Conservation (phyloP, 2,797 vertebrate species). For the Galagoides demidoff region DNA sequence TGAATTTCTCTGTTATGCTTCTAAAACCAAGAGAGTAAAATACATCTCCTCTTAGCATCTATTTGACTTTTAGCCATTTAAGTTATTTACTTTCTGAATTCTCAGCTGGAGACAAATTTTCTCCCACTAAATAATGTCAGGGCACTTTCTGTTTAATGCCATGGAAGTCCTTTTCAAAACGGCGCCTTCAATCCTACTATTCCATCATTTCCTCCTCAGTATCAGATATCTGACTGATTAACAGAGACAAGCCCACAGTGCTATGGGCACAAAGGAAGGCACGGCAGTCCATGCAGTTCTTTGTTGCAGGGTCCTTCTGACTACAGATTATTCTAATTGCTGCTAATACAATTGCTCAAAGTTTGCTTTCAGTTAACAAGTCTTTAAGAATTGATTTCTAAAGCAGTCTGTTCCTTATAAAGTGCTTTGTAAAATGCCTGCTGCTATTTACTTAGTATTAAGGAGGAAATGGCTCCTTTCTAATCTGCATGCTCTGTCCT, state of each 20-base stretch:
- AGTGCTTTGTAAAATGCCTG: slow-evolving; percentile 35
- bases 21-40: background rate
- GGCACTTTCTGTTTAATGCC: background rate
- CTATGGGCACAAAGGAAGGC: background rate
- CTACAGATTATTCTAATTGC: slow-evolving; percentile 42
- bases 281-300: background rate
- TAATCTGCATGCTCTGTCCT: slow-evolving; percentile 28
- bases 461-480: background rate
- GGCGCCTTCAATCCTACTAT: background rate
- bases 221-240: background rate
- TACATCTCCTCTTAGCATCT: background rate
- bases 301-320: background rate
- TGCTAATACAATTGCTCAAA: slow-evolving; percentile 46
- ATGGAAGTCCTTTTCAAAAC: slow-evolving; percentile 23
- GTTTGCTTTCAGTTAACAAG: slow-evolving; percentile 53
- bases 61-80: background rate
- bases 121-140: background rate
- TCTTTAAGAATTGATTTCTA: slow-evolving; percentile 49
- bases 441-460: slow-evolving; percentile 49
- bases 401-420: background rate
- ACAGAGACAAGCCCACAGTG: background rate
- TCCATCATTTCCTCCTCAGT: slow-evolving; percentile 24
- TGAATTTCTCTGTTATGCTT: background rate
- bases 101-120: slow-evolving; percentile 22
- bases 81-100: background rate